Conservation (phyloP, 2,888 invertebrate genomes). For the Eulithis testata region DNA sequence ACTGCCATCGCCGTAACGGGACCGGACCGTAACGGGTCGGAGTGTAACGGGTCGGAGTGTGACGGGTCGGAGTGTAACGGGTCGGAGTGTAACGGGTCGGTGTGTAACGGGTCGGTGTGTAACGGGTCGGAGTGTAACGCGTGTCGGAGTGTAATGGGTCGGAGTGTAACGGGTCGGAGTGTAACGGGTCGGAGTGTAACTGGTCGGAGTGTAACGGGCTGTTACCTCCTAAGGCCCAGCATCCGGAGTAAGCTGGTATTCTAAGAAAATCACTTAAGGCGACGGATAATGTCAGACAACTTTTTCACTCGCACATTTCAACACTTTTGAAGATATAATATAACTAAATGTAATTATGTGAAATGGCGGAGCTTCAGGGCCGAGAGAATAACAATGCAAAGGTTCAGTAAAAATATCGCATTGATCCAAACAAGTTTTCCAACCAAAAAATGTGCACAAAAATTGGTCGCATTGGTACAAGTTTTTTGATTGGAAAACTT, state of each 20-base stretch:
- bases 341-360: no score
- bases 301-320: no score
- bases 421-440: no score
- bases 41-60: not conserved
- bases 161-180: constrained; percentile 15
- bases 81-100: not conserved
- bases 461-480: no score
- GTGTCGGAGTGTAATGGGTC: constrained; percentile 8
- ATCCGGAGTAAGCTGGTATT: not conserved
- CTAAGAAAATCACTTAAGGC: not conserved
- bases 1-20: constrained; percentile 15
- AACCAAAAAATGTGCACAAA: no score
- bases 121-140: not conserved
- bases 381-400: no score
- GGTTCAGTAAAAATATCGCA: no score
- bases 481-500: no score
- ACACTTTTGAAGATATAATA: no score
- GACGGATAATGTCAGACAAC: no score
- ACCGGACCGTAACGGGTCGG: constrained; percentile 14
- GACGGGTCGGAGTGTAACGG: not conserved
- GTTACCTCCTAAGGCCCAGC: constrained; percentile 3
- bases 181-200: constrained; percentile 4
- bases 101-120: constrained; percentile 21
- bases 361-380: no score
- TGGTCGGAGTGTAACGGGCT: not conserved